Percentiles rank a stretch among this genome's conserved stretches.
Conservation (phyloP, 2,888 invertebrate genomes). For the Nemotelus nigrinus region DNA sequence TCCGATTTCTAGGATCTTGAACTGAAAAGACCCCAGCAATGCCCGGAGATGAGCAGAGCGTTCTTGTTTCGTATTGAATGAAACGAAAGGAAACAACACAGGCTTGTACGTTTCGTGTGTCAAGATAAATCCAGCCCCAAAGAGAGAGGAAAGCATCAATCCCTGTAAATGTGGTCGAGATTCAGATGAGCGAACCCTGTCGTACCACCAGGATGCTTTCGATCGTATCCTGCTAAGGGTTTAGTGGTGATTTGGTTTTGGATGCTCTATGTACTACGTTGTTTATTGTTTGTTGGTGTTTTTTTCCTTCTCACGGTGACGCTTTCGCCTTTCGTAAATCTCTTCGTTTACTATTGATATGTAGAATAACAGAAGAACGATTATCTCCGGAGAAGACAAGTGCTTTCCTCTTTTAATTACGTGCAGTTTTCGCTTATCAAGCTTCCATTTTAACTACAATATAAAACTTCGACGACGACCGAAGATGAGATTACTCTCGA, state of each 20-base stretch:
- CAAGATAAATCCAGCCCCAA: constrained; percentile 14
- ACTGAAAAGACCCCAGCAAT: constrained; percentile 19
- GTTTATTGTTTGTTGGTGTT: not conserved
- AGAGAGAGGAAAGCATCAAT: constrained; percentile 41
- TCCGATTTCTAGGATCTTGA: constrained; percentile 44
- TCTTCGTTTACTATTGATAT: constrained; percentile 38
- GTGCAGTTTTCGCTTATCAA: constrained; percentile 49
- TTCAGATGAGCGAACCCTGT: constrained; percentile 42
- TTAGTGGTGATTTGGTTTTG: too few species aligned
- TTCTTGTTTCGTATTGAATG: not conserved
- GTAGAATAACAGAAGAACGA: constrained; percentile 27
- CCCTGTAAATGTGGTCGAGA: constrained; percentile 52
- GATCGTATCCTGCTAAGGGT: too few species aligned
- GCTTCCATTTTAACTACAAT: constrained; percentile 36
- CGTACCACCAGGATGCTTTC: too few species aligned
- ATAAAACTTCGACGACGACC: constrained; percentile 46
- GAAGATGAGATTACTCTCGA: constrained; percentile 46
- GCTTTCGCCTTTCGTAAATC: constrained; percentile 28
- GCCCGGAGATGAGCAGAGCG: not conserved
- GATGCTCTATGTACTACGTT: not conserved
- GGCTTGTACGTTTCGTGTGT: constrained; percentile 12
- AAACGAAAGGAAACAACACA: constrained; percentile 20
- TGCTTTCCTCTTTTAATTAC: constrained; percentile 50
- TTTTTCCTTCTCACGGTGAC: not conserved
- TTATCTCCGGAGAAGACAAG: constrained; percentile 36